Conservation (phyloP, 2,113 vertebrate genomes). For the Caranx melampygus region DNA sequence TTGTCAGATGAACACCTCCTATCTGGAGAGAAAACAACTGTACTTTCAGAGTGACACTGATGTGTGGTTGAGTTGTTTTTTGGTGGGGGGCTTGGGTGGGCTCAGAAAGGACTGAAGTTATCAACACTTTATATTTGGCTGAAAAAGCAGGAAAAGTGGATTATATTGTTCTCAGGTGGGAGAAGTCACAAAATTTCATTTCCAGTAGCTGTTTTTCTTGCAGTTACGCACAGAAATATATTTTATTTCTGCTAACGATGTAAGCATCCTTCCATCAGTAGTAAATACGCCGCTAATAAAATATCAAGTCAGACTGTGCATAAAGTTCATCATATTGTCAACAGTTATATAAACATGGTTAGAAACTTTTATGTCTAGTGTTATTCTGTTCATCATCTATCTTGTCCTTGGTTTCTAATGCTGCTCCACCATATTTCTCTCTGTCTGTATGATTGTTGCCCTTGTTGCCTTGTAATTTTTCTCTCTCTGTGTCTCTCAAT, state of each 20-base stretch:
- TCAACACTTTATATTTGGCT: conserved; percentile 6
- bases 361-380: conserved; percentile 1
- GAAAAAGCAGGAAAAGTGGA: conserved; percentile 9
- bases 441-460: conserved; percentile 38
- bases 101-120: conserved; percentile 1
- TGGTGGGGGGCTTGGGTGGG: background rate
- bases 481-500: conserved; percentile 29
- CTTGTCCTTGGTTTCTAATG: conserved; percentile 1
- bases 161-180: conserved; percentile 9
- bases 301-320: conserved; percentile 9
- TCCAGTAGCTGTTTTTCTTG: background rate
- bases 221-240: background rate
- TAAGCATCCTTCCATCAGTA: conserved; percentile 11
- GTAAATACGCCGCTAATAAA: conserved; percentile 2
- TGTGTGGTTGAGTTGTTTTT: conserved; percentile 16
- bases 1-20: conserved; percentile 46
- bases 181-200: conserved; percentile 10
- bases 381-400: background rate
- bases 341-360: background rate
- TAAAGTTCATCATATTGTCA: conserved; percentile 11
- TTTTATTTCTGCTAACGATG: conserved; percentile 16
- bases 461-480: conserved; percentile 54
- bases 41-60: conserved; percentile 20
- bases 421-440: conserved; percentile 17
- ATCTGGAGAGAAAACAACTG: conserved; percentile 25